Conservation (phyloP, 2,113 vertebrate genomes). For the Myrmecobius fasciatus region DNA sequence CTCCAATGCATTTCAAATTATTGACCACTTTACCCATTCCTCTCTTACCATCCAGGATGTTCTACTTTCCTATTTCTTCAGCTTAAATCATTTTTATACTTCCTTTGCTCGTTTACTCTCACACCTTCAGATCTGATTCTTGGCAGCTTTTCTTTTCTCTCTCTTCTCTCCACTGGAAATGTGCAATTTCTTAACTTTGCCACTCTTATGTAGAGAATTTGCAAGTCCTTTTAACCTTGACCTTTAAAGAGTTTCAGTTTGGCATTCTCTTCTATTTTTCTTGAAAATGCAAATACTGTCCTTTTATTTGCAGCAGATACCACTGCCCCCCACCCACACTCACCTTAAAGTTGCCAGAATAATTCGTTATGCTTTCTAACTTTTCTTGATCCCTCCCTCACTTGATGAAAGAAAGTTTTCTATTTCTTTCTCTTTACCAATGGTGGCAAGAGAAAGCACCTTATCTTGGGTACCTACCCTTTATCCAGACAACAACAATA, state of each 20-base stretch:
- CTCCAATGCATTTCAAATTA: not conserved
- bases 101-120: not conserved
- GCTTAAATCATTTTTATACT: not conserved
- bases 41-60: not conserved
- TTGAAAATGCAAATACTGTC: constrained; percentile 9
- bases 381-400: constrained; percentile 30
- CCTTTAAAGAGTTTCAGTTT: constrained; percentile 11
- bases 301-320: not conserved
- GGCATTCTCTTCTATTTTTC: constrained; percentile 1
- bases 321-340: not conserved
- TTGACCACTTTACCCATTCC: not conserved
- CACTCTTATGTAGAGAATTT: not conserved
- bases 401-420: constrained; percentile 12
- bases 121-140: not conserved
- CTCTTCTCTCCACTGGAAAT: not conserved
- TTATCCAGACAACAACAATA: not conserved
- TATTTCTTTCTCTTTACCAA: constrained; percentile 7
- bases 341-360: constrained; percentile 25
- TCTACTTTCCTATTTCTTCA: not conserved
- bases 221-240: not conserved
- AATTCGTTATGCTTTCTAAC: not conserved
- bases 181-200: not conserved
- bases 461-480: not conserved
- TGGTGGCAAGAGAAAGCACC: constrained; percentile 24
- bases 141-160: not conserved